Evolutionary conservation across 2,113 vertebrate species (phyloP), one percentile per base, ranked within the genome.

Genomic region (Dicaeum eximium): DNA sequence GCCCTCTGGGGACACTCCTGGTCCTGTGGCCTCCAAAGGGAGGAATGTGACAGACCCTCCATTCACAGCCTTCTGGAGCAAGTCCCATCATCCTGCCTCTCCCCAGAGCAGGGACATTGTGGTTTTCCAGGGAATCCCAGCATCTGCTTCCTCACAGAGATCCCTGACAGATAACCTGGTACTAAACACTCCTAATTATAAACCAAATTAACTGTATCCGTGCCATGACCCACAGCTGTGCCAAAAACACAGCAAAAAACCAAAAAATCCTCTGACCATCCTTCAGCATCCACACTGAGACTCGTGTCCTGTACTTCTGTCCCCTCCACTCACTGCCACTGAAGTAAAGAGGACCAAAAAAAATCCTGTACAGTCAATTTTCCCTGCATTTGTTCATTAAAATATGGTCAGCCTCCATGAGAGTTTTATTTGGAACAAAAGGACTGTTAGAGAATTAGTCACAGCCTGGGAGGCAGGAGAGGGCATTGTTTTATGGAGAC

Each of bases 401-500:
- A 95, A 95, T 61, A 88, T 31, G 78, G 93, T 94, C 95, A 96
- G 94, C 87, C 95, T 95, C 84, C 95, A 94, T 91, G 73, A 92
- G 86, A 95, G 91, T 91, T 94, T 89, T 94, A 67, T 93, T 97
- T 91, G 95, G 91, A 95, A 96, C 3, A 80, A 92, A 93, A 87
- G 87, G 78, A 42, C 93, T 93, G 89, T 27, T 72, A 21, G 61
- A 61, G 93, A 93, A 97, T 97, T 95, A 97, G 94, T 95, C 93
- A 97, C 95, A 96, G 95, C 93, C 94, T 94, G 94, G 94, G 96
- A 97, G 91, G 96, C 95, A 96, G 94, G 81, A 96, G 94, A 91
- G 94, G 80, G 94, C 94, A 95, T 96, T 95, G 95, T 97, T 97
- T 96, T 54, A 87, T 23, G 30, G 73, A 97, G 89, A 81, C 93